Evolutionary conservation across 2,888 invertebrate genomes (phyloP), one percentile per base, ranked within the genome.

Genomic region (Corbicula japonica): DNA sequence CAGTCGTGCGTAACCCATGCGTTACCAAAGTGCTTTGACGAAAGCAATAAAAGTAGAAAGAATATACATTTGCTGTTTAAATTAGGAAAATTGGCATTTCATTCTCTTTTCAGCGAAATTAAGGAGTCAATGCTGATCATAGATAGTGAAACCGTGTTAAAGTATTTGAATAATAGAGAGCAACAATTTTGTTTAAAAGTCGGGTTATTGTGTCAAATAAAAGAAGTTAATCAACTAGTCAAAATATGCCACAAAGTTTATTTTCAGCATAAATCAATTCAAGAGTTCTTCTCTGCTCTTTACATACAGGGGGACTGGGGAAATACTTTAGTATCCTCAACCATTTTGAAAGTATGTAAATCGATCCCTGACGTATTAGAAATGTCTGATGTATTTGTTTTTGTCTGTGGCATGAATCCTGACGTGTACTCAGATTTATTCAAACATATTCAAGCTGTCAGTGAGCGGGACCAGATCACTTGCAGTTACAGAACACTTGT

Each of bases 271-370:
- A 60, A 60, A 23, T 21, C 60, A 15, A 23, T 60, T 35, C 60
- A 60, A 26, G 60, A 60, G 23, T 60, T 35, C 38, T 60, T 60
- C 21, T 26, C 60, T 60, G 60, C 60, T 18, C 23, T 60, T 18
- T 35, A 60, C 38, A 60, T 60, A 10, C 34, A 60, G 15, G 18
- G 35, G 8, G 10, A 23, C 23, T 23, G n/a, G 1, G 21, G 38
- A n/a, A 35, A 34, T 15, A 12, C 15, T 5, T 2, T 10, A 32
- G n/a, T 38, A 15, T 10, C 5, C 18, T 12, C 34, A 23, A 23
- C 18, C 1, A 21, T 60, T 34, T 30, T 18, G 18, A 1, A 15
- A 38, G 38, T 21, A 2, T 60, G 21, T 12, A 1, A 18, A 21
- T 28, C 35, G 8, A 15, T 60, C 8, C 2, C 35, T 18, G 18